Evolutionary conservation across 2,113 vertebrate species (phyloP).

Genomic region (Lepidothrix coronata): DNA sequence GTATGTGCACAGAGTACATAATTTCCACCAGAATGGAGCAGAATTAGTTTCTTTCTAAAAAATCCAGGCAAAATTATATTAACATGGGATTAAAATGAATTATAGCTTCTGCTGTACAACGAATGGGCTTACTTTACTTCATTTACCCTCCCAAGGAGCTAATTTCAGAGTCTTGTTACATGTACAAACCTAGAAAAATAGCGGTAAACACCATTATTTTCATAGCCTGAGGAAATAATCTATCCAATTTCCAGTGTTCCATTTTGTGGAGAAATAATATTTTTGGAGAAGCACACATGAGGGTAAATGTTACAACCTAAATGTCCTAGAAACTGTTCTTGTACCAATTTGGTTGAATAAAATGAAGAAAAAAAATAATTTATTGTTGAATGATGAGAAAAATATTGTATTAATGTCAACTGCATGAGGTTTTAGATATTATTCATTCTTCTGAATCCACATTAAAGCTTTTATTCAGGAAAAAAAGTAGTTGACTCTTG

Average conservation of each 20-base stretch:
- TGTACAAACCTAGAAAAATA: background rate
- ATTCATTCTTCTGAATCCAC: background rate
- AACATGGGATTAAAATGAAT: slow-evolving; percentile 33
- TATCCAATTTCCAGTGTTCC: background rate
- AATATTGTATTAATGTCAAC: background rate
- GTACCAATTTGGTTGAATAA: background rate
- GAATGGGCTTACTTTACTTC: background rate
- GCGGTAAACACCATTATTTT: slow-evolving; percentile 10
- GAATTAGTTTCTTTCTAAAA: slow-evolving; percentile 23
- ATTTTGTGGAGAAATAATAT: background rate
- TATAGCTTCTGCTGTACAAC: slow-evolving; percentile 1
- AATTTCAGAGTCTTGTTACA: background rate
- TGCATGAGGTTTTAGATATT: background rate
- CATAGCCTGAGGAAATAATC: background rate
- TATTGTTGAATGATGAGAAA: background rate
- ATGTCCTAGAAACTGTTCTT: background rate
- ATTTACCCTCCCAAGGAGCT: background rate
- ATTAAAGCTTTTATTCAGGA: background rate
- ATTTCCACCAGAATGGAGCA: slow-evolving; percentile 38
- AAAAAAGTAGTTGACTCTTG: background rate
- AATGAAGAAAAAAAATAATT: background rate
- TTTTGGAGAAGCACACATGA: background rate
- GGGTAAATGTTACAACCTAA: background rate
- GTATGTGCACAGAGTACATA: slow-evolving; percentile 49
- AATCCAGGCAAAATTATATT: slow-evolving; percentile 8